Base-by-base conservation (phyloP, 2,113 vertebrate genomes). In the Oxyruncus cristatus region DNA sequence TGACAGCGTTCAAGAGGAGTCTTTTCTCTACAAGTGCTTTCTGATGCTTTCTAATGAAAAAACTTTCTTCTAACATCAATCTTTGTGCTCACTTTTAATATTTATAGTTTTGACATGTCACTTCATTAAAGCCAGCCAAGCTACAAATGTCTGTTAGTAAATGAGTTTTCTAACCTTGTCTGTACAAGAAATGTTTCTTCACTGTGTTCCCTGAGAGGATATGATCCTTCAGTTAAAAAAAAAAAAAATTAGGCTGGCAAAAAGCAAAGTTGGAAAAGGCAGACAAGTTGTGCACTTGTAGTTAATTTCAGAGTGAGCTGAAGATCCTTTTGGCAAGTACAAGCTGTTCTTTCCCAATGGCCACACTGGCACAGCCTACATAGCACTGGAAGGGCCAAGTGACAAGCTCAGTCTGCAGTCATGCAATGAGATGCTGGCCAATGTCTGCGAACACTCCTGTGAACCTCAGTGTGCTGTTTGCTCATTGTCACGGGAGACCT, bases 101-200 rank as follows among this genome's bases (percentile, higher is more conserved):
- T 66, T 90, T 93, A 49, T 58, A 88, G 37, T 86, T 95, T 88
- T 70, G 79, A 70, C 67, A 70, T n/a, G 22, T 70, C 53, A 70
- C 20, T 85, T 87, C 33, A 76, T 93, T 92, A 83, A 88, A 80
- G 46, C 33, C 33, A 88, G 46, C 39, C 71, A 88, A 79, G 46
- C 28, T 87, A 49, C 32, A 87, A 76, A 83, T n/a, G 9, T 42
- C 72, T 85, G 33, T 41, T 80, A 9, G 8, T 21, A 70, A 94
- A 90, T 88, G n/a, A 77, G 27, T 86, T 90, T 96, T 83, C 61
- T 91, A 77, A 75, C 47, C 19, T 44, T 85, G 16, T 73, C 75
- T 73, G 3, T 55, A 47, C 20, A 41, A 80, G 33, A 83, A 66
- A 32, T 28, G 26, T 55, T 89, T 37, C 32, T 72, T 79, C 19